These are phyloP conservation scores for Eilema sororculum DNA, from an alignment of 2,888 invertebrate genomes.

Conservation along the genomic window DNA sequence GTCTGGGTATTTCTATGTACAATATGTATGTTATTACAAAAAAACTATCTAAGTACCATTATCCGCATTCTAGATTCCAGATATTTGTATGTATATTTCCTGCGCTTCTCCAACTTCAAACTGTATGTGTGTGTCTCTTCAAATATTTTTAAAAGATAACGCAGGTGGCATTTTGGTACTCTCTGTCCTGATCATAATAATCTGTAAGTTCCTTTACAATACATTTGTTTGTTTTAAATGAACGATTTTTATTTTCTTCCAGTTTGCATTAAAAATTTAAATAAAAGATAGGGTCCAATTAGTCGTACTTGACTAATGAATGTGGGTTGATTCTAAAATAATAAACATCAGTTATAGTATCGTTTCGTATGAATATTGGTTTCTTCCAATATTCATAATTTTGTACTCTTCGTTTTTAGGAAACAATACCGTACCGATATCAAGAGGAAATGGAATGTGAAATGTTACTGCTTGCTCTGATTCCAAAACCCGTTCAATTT, in stretches of 20 bases:
- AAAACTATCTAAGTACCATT: too few relatives aligned
- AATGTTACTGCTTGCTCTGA: slow-evolving; percentile 64
- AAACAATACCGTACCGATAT: slow-evolving; percentile 60
- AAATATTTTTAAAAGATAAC: too few relatives aligned
- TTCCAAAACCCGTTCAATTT: slow-evolving; percentile 47
- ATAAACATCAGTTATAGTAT: neutral
- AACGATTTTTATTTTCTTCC: too few relatives aligned
- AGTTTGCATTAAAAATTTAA: neutral
- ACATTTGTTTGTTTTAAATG: neutral
- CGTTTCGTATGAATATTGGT: neutral
- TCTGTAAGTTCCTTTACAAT: neutral
- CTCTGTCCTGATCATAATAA: neutral
- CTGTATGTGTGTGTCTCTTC: too few relatives aligned
- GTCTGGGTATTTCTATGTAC: too few relatives aligned
- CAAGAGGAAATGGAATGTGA: slow-evolving; percentile 62
- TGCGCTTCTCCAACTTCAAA: too few relatives aligned
- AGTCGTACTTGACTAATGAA: neutral
- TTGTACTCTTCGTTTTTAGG: slow-evolving; percentile 15
- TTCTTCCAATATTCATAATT: slow-evolving; percentile 10
- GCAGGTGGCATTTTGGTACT: too few relatives aligned
- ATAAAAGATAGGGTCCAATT: neutral
- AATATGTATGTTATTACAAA: too few relatives aligned
- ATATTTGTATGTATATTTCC: too few relatives aligned
- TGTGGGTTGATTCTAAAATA: neutral
- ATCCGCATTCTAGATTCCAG: too few relatives aligned